Evolutionary conservation across 2,797 vertebrate genomes (phyloP).

Genomic region (Echiichthys vipera): DNA sequence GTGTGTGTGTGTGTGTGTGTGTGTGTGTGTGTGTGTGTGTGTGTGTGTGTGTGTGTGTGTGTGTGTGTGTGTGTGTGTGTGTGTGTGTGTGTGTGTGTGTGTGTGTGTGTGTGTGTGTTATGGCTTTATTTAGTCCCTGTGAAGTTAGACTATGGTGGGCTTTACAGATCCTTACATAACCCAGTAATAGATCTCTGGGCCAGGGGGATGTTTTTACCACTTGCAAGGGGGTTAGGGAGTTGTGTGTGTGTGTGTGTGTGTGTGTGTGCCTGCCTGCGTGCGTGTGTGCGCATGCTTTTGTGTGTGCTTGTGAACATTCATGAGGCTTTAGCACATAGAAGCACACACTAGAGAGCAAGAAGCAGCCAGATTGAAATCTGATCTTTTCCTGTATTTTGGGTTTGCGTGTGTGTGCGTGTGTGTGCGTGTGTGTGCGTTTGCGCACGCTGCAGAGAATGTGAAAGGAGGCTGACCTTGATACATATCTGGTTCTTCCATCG

Average conservation of each 20-base stretch:
- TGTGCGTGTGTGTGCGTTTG: conserved; percentile 4
- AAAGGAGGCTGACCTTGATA: conserved; percentile 53
- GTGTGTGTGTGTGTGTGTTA: too few species aligned
- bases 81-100: too few species aligned
- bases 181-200: conserved; percentile 69
- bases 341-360: conserved; percentile 30
- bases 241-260: too few species aligned
- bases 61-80: too few species aligned
- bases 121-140: conserved; percentile 68
- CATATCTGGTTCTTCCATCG: conserved; percentile 43
- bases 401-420: background rate
- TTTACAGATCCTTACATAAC: conserved; percentile 74
- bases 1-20: too few species aligned
- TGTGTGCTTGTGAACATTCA: conserved; percentile 31
- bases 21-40: too few species aligned
- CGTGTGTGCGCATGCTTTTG: background rate
- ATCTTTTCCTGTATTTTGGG: conserved; percentile 39
- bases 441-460: conserved; percentile 49
- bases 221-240: conserved; percentile 17
- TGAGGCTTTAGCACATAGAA: conserved; percentile 30
- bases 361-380: conserved; percentile 46
- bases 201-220: conserved; percentile 63
- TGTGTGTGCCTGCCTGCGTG: too few species aligned
- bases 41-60: too few species aligned
- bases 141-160: conserved; percentile 60